A percentile compares a stretch with the other conserved stretches of the same genome.
Conservation (phyloP, 2,888 invertebrate species). For the Spodoptera exigua region DNA sequence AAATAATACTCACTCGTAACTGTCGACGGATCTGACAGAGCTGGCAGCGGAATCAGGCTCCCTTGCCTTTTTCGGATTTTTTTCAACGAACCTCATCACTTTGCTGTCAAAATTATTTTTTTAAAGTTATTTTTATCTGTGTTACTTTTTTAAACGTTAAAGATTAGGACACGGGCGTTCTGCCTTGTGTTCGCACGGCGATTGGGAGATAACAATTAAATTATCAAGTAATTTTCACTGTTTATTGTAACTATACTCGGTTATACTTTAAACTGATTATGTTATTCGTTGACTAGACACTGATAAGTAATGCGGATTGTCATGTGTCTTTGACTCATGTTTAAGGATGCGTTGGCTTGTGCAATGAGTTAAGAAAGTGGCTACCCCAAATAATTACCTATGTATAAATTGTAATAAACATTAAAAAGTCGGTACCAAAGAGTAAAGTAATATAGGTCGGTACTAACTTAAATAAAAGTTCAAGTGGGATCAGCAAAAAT, state of each 20-base stretch:
- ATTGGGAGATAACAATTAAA: slow-evolving; percentile 55
- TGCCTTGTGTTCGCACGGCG: slow-evolving; percentile 30
- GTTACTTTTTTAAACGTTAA: neutral
- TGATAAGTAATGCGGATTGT: slow-evolving; percentile 13
- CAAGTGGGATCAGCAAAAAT: too few species aligned
- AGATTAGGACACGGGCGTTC: slow-evolving; percentile 39
- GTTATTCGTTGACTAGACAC: slow-evolving; percentile 10
- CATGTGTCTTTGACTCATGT: neutral
- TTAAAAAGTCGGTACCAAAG: too few species aligned
- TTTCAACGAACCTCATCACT: slow-evolving; percentile 48
- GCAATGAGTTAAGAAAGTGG: too few species aligned
- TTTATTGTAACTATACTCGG: slow-evolving; percentile 19
- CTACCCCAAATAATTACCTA: too few species aligned
- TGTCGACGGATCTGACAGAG: slow-evolving; percentile 74
- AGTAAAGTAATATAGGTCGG: too few species aligned
- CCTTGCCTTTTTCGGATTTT: slow-evolving; percentile 49
- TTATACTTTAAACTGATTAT: slow-evolving; percentile 13
- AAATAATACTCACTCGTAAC: slow-evolving; percentile 73
- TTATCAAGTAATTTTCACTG: slow-evolving; percentile 37
- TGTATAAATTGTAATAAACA: too few species aligned
- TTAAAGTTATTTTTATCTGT: slow-evolving; percentile 11
- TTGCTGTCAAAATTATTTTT: neutral
- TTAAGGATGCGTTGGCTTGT: too few species aligned
- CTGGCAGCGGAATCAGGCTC: slow-evolving; percentile 72
- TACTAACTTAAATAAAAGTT: too few species aligned